Evolutionary conservation across 2,797 vertebrate species (phyloP), one percentile per base, ranked within the genome.

Genomic region (Kryptopterus vitreolus): DNA sequence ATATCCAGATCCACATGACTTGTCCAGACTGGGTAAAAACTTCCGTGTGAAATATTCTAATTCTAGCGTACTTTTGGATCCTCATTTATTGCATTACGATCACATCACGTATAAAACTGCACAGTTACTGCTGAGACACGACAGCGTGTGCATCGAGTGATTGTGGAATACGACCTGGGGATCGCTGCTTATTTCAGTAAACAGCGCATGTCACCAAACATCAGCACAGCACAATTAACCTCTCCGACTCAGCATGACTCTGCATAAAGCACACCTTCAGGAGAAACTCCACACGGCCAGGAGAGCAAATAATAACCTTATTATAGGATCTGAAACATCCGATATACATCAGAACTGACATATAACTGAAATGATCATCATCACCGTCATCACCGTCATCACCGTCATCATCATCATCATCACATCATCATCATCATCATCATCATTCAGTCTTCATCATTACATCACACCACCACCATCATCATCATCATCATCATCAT

Each of bases 211-310:
- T 63, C 59, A 55, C 53, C 58, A 75, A 59, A 68, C 79, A 81
- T 74, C 35, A 59, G 71, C 50, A 69, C 63, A 62, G 63, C 46
- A 62, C 80, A 76, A 70, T 76, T 76, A 76, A 76, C 73, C 65
- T 81, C 73, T 35, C 26, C 76, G 71, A 18, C 79, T 75, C 78
- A 35, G 70, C 71, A 63, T 80, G 59, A 68, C 73, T 76, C 73
- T 76, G 57, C 38, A 59, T 76, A 76, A 48, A 59, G 18, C 38
- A 61, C 58, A 62, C 52, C 9, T 38, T 13, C 65, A 61, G 35
- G 65, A 48, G 26, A 76, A 69, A 81, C 46, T 8, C 50, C 38
- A 62, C 29, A 61, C 38, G 79, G 53, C 33, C 31, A 55, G 66
- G n/a, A 66, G 70, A 72, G 66, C 74, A 80, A 81, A 61, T 24